Base-by-base conservation (phyloP, 2,888 invertebrate species). In the Pollenia angustigena region DNA sequence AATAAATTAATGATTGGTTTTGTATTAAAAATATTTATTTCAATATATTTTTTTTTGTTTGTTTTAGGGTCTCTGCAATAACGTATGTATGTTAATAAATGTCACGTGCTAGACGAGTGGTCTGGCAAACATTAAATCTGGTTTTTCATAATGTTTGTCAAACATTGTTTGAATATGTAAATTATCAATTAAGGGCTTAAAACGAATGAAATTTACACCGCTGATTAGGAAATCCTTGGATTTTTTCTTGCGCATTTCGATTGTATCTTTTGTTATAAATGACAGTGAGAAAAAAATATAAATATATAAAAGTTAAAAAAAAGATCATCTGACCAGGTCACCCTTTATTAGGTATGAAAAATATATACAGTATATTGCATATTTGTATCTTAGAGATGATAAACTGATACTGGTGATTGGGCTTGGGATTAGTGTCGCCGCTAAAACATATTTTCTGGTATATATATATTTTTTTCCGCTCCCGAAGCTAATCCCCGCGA, bases 101-200 rank as follows among this genome's bases (percentile, higher is more conserved):
- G 46, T 64, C 46, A 56, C 76, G 32, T 23, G 58, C 32, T 42
- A 7, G 16, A 10, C 18, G 48, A 44, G 23, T 16, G 44, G 3
- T 46, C 42, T 44, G 7, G 4, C 40, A 10, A n/a, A 40, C 40
- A 4, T 0, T 6, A n/a, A 16, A 46, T 64, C 44, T 44, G 64
- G 64, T 76, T 64, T 76, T 52, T 23, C 52, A 44, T 64, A 12
- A 50, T 9, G 10, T 32, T 6, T 46, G 56, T 56, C 32, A 14
- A 58, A 40, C 10, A 40, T n/a, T 74, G 11, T 48, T 32, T 16
- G 16, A 18, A 62, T 75, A 62, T 75, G 14, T 75, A 74, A 50
- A 74, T 44, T 12, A 16, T 12, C n/a, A 50, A 62, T 48, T 32
- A 46, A 50, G 60, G 32, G 32, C 23, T 40, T 50, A 3, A 23